Base-by-base conservation (phyloP, 2,113 vertebrate genomes). In the Psittacula cyanocephala region DNA sequence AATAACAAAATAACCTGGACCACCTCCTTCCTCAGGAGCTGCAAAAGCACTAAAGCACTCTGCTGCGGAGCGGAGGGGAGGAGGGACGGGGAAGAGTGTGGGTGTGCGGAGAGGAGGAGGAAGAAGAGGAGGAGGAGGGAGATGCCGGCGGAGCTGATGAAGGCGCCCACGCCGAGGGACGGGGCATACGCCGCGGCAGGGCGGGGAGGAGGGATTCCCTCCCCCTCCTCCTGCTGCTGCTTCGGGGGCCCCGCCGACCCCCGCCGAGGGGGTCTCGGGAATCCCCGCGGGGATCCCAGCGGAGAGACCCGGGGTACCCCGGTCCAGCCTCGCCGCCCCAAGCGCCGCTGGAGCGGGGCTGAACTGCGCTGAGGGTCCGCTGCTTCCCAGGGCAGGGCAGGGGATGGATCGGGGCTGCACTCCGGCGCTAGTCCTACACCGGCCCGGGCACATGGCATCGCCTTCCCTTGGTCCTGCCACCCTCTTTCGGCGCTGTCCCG, bases 71-170 rank as follows among this genome's bases (percentile, higher is more conserved):
- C 31, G 91, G 47, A 17, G 75, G 52, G 95, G 85, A 96, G 94
- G 95, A 94, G 92, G 88, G 81, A 91, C 35, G 46, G 85, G n/a
- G 68, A 88, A 84, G 88, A 47, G 92, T 25, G 95, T 77, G 90
- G 94, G 94, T 57, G 88, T 64, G 84, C 9, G 81, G 46, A 64
- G 71, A 78, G 84, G 78, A 78, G 92, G 78, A 63, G 86, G 47
- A 84, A 63, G 64, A 49, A 83, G 64, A 47, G 46, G 46, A 75
- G 84, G 65, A 71, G 67, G 76, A 50, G 37, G 62, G 46, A 94
- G 80, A 78, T 80, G 92, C 94, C 88, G 63, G 68, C 57, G 28
- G 85, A 69, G 92, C 87, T 69, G 90, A 29, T n/a, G 59, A 50
- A 74, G 50, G 92, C 59, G 81, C 84, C 92, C 77, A 39, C 95